Evolutionary conservation across 2,113 vertebrate species (phyloP).

Genomic region (Cinclus mexicanus): DNA sequence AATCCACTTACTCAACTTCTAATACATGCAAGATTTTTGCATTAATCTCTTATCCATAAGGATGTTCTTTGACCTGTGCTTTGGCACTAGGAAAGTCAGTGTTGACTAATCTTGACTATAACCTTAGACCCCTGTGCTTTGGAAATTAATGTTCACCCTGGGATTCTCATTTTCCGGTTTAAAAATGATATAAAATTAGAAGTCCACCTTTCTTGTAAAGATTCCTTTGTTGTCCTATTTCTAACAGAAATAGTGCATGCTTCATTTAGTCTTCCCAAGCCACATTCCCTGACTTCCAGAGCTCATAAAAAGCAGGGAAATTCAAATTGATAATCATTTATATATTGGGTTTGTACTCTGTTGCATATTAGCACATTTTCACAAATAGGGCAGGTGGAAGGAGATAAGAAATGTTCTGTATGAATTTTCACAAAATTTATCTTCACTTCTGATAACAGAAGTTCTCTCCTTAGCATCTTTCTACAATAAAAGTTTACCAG

Average conservation of each 20-base stretch:
- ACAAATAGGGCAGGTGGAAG: rapidly evolving
- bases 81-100: background rate
- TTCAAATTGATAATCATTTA: background rate
- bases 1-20: conserved; percentile 46
- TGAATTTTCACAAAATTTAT: background rate
- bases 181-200: background rate
- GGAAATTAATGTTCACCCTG: background rate
- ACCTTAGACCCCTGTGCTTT: background rate
- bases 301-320: background rate
- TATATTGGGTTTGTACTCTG: background rate
- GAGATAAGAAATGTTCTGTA: background rate
- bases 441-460: background rate
- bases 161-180: background rate
- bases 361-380: background rate
- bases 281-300: background rate
- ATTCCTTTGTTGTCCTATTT: background rate
- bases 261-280: background rate
- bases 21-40: conserved; percentile 23
- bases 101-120: background rate
- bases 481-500: background rate
- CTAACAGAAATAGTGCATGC: background rate
- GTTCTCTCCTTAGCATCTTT: background rate
- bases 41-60: conserved; percentile 31
- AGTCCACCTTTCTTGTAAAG: background rate
- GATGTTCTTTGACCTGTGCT: background rate